Conservation (phyloP, 2,888 invertebrate genomes). For the Stegana nigrithorax region DNA sequence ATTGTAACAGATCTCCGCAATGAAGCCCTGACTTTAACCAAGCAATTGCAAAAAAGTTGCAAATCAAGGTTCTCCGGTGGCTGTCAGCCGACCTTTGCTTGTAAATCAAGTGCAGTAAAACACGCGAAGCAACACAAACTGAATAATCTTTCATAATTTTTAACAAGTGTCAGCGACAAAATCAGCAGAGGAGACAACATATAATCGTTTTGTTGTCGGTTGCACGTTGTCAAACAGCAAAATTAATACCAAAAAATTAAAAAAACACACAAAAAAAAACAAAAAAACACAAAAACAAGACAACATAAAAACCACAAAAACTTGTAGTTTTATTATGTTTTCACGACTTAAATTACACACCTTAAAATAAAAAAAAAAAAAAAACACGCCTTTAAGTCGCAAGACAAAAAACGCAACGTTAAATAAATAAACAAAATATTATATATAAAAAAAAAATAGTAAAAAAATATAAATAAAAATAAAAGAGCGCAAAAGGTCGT, state of each 20-base stretch:
- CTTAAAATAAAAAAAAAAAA: not conserved
- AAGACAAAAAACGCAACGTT: no score
- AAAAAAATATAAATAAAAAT: no score
- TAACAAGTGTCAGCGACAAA: not conserved
- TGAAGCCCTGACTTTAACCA: no score
- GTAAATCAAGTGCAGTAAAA: conserved; percentile 5
- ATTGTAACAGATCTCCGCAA: no score
- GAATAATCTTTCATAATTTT: conserved; percentile 6
- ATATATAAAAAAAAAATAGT: no score
- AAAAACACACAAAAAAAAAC: not conserved
- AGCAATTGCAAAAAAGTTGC: no score
- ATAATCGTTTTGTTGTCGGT: not conserved
- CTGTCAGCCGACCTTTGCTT: not conserved
- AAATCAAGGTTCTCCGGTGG: no score
- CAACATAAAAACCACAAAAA: no score
- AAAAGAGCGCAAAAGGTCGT: no score
- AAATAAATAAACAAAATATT: no score
- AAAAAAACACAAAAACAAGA: not conserved
- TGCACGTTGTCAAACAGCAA: not conserved
- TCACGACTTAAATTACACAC: not conserved
- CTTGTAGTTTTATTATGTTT: no score
- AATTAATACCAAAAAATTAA: conserved; percentile 5
- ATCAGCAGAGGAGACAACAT: not conserved
- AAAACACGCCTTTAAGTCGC: no score
- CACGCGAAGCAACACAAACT: conserved; percentile 9